Evolutionary conservation across 2,113 vertebrate species (phyloP).

Genomic region (Scytalopus superciliaris): DNA sequence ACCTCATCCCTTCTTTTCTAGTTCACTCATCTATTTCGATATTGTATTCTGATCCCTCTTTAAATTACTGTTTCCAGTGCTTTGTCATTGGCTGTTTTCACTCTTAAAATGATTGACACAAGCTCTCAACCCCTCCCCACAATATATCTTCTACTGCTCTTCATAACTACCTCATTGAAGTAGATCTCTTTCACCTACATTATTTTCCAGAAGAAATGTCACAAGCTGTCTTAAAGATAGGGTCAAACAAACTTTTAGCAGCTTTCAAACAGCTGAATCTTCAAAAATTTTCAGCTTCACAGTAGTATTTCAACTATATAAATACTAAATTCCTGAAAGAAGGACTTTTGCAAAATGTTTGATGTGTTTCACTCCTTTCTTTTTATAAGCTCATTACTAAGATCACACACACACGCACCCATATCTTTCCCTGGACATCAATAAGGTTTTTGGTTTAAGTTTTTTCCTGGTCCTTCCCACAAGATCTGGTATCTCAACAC

Average conservation of each 20-base stretch:
- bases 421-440: not conserved
- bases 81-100: not conserved
- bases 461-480: not conserved
- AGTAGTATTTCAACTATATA: not conserved
- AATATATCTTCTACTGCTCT: not conserved
- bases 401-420: not conserved
- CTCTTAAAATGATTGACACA: not conserved
- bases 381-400: not conserved
- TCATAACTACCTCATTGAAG: not conserved
- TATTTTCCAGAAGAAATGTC: not conserved
- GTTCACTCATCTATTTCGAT: not conserved
- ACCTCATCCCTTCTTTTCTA: not conserved
- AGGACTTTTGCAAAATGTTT: not conserved
- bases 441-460: fast-evolving
- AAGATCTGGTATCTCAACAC: not conserved
- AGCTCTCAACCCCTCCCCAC: not conserved
- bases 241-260: not conserved
- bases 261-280: not conserved
- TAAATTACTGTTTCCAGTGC: not conserved
- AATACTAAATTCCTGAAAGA: not conserved
- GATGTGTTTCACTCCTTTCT: not conserved
- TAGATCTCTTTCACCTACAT: not conserved
- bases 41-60: not conserved
- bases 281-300: not conserved
- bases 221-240: not conserved